Evolutionary conservation across 2,797 vertebrate genomes (phyloP).

Genomic region (Chrysocyon brachyurus): DNA sequence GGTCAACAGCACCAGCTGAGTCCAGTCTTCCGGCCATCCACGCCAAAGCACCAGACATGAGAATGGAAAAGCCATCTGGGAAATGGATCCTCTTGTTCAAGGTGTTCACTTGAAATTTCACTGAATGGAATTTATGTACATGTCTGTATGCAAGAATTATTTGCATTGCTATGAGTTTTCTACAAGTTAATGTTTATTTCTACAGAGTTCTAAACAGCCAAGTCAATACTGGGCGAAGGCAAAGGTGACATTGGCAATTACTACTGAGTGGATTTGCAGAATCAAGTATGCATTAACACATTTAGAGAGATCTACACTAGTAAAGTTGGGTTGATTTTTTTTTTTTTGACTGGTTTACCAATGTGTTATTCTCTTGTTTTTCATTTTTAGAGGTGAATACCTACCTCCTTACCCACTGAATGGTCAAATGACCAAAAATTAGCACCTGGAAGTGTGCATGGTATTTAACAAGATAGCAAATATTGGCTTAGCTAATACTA

Average conservation of each 20-base stretch:
- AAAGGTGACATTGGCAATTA: neutral
- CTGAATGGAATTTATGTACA: neutral
- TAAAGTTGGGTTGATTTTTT: neutral
- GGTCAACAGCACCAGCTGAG: neutral
- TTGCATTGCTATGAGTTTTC: conserved; percentile 1
- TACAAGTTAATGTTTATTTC: conserved; percentile 1
- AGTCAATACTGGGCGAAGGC: neutral
- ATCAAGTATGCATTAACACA: neutral
- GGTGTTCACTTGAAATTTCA: neutral
- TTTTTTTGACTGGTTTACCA: neutral
- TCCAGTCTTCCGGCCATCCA: neutral
- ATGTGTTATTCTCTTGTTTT: neutral
- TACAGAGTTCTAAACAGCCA: neutral
- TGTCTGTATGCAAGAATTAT: neutral
- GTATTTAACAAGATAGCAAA: neutral
- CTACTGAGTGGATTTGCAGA: neutral
- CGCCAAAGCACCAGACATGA: neutral
- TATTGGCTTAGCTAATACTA: neutral
- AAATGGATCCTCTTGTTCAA: neutral
- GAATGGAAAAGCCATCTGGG: neutral
- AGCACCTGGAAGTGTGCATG: neutral
- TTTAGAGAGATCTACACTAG: neutral
- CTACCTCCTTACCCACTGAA: neutral
- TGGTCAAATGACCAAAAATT: neutral
- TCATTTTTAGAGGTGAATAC: neutral